Evolutionary conservation across 1,140 invertebrate species (phyloP), one percentile per base, ranked within the genome.

Genomic region (Scaptomyza hsui): DNA sequence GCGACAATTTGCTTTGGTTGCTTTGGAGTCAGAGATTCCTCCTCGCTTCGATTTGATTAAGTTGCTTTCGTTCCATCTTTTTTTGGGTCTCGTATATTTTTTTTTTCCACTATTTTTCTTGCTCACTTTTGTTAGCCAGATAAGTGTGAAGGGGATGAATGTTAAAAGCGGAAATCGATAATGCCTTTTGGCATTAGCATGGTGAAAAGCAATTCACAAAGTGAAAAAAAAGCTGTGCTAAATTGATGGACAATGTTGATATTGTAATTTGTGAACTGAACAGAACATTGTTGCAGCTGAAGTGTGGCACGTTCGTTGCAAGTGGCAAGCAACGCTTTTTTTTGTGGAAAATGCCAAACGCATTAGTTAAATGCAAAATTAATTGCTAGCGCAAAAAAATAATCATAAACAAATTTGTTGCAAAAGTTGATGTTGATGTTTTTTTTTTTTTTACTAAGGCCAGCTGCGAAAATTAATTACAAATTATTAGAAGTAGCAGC

Each of bases 311-410:
- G 24, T 15, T 29, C 29, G 64, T 53, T 42, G 45, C 57, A 52
- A 6, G 26, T 29, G 35, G 52, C 56, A 71, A 29, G 26, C 26
- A 7, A 29, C 19, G 19, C 4, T 6, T 29, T 71, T 16, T 74
- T 75, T 70, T 26, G 49, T 49, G 56, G 42, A 51, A 74, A 82
- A 72, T 63, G 76, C 63, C 76, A 47, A 52, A 68, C 81, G 64
- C 81, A 86, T 86, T 86, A 86, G 81, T 79, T 55, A 86, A 88
- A 86, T 88, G 74, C 57, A 55, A 67, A 78, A 86, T 88, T 86
- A 86, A 86, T 86, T 81, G 74, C 82, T 51, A 53, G 51, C 26
- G 2, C 49, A 60, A 72, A 37, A 63, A 70, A 71, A 64, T n/a
- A 56, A 44, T 13, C 13, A 42, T 35, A 35, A 61, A 56, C 19